phyloP scores from a whole-genome alignment of 2,113 vertebrate genomes.

The Mus pahari region DNA sequence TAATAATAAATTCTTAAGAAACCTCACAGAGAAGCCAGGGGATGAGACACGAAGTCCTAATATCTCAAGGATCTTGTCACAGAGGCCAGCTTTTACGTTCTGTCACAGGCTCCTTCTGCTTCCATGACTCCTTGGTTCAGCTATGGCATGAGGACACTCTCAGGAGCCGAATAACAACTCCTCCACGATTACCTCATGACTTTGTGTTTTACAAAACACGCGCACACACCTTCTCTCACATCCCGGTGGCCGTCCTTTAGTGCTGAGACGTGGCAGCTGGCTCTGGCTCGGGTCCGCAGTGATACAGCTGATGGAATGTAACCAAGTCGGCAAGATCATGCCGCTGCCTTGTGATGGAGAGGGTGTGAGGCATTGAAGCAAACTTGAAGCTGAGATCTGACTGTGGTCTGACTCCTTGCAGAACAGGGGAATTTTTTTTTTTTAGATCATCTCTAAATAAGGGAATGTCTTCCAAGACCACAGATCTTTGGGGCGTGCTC shows the following conservation, averaged over 20 bases:
- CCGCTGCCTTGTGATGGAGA: background rate
- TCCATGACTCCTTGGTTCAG: background rate
- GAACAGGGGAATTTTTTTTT: background rate
- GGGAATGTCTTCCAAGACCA: slow-evolving; percentile 38
- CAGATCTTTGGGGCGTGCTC: background rate
- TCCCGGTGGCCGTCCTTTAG: background rate
- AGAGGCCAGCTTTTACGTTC: background rate
- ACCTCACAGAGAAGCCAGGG: background rate
- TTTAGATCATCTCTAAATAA: slow-evolving; percentile 20
- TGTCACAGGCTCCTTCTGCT: background rate
- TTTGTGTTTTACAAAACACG: background rate
- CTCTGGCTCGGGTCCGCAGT: slow-evolving; percentile 25
- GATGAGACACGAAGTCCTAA: background rate
- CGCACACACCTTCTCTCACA: background rate
- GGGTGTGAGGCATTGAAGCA: background rate
- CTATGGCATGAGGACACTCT: background rate
- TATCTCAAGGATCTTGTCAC: background rate
- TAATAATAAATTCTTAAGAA: background rate
- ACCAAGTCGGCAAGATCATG: background rate
- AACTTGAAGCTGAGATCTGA: slow-evolving; percentile 11
- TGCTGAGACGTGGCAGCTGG: background rate
- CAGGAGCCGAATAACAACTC: slow-evolving; percentile 36
- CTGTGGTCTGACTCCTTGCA: slow-evolving; percentile 19
- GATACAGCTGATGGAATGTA: slow-evolving; percentile 28
- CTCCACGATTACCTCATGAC: background rate